phyloP scores from a whole-genome alignment of 2,113 vertebrate genomes.

The Hypanus sabinus region DNA sequence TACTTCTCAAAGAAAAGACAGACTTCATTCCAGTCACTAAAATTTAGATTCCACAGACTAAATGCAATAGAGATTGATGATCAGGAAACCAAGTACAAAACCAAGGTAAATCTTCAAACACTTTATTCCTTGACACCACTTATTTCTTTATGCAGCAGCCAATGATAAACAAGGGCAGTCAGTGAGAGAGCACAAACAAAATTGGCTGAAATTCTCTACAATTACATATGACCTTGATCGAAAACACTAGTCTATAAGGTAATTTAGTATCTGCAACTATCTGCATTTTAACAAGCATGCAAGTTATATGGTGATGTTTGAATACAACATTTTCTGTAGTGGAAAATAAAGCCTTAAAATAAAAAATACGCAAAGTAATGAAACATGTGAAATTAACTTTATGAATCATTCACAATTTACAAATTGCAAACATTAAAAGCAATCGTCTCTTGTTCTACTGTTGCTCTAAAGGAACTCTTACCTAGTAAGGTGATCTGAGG shows the following conservation, averaged over 20 bases:
- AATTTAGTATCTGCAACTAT: not conserved
- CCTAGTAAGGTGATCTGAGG: constrained; percentile 75
- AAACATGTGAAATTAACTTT: not conserved
- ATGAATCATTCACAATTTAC: not conserved
- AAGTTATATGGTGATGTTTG: not conserved
- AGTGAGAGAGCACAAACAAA: not conserved
- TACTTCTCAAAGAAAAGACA: not conserved
- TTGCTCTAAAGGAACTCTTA: constrained; percentile 46
- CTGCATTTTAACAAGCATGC: not conserved
- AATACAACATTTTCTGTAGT: not conserved
- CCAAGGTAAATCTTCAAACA: not conserved
- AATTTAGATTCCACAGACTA: not conserved
- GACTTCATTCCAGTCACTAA: not conserved
- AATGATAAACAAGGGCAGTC: not conserved
- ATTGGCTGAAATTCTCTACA: not conserved
- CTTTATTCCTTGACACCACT: not conserved
- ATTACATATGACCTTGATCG: not conserved
- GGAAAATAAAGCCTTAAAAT: not conserved
- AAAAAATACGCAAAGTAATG: not conserved
- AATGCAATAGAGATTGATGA: not conserved
- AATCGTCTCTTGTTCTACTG: not conserved
- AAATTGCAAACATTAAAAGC: not conserved
- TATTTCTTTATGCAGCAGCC: not conserved
- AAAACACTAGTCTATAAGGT: not conserved
- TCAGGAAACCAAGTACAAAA: not conserved